phyloP scores from a whole-genome alignment of 2,797 vertebrate genomes.

The Thalassophryne amazonica region DNA sequence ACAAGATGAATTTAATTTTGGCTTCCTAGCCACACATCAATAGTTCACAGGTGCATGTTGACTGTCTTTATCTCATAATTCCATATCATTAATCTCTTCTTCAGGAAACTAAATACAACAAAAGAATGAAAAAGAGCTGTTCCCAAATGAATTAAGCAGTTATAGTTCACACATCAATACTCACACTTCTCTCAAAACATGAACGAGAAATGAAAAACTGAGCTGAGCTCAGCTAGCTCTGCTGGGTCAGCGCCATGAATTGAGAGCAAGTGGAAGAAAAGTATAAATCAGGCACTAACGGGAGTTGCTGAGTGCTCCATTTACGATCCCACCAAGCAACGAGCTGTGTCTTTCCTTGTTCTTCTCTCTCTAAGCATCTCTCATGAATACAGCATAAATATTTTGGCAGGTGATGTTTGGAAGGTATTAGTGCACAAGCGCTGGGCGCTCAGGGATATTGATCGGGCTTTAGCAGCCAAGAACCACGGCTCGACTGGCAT shows the following conservation, averaged over 20 bases:
- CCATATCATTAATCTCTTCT: constrained; percentile 22
- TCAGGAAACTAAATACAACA: constrained; percentile 37
- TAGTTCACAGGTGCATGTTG: no score
- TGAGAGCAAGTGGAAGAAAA: constrained; percentile 8
- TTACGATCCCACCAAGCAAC: not conserved
- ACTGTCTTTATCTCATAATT: no score
- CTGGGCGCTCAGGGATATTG: constrained; percentile 58
- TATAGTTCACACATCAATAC: constrained; percentile 25
- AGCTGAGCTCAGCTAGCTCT: not conserved
- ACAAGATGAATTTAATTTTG: no score
- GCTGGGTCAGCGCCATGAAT: constrained; percentile 5
- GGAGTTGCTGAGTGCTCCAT: constrained; percentile 1
- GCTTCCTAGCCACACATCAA: no score
- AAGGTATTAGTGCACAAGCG: constrained; percentile 62
- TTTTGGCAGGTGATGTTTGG: constrained; percentile 68
- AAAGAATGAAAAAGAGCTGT: not conserved
- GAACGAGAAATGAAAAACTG: not conserved
- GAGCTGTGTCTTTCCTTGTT: constrained; percentile 12
- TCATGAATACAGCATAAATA: constrained; percentile 64
- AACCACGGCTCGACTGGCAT: constrained; percentile 50
- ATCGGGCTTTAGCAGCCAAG: constrained; percentile 63
- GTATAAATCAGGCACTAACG: constrained; percentile 20
- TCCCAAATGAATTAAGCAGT: constrained; percentile 23
- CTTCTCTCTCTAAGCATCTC: constrained; percentile 33
- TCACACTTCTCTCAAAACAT: constrained; percentile 6